A percentile compares a stretch with the other conserved stretches of the same genome.
Evolutionary conservation across 2,797 vertebrate genomes (phyloP).

Genomic region (Mastacembelus armatus): DNA sequence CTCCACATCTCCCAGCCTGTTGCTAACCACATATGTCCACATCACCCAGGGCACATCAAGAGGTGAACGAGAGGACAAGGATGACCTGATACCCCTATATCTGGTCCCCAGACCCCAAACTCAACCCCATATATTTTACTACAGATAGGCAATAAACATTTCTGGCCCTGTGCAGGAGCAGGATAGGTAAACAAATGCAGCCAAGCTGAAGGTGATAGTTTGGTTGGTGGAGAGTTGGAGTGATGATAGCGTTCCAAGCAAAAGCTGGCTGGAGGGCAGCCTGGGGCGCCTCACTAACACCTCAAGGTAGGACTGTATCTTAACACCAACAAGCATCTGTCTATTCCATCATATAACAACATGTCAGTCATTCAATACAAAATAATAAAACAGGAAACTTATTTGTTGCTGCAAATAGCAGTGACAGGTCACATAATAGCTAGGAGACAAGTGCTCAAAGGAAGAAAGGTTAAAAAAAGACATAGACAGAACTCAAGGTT

Average conservation of each 20-base stretch:
- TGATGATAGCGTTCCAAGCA: conserved; percentile 71
- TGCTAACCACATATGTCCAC: conserved; percentile 87
- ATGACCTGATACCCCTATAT: conserved; percentile 28
- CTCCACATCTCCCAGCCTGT: conserved; percentile 75
- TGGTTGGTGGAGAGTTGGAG: conserved; percentile 63
- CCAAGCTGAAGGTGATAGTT: conserved; percentile 60
- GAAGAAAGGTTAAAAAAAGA: conserved; percentile 57
- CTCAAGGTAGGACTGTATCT: conserved; percentile 69
- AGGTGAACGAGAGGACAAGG: conserved; percentile 82
- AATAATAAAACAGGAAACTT: conserved; percentile 46
- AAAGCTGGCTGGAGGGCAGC: conserved; percentile 75
- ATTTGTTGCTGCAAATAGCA: conserved; percentile 50
- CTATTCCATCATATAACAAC: conserved; percentile 72
- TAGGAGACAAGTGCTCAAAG: conserved; percentile 29
- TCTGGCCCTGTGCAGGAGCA: conserved; percentile 63
- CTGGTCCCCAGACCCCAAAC: conserved; percentile 32
- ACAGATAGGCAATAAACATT: conserved; percentile 69
- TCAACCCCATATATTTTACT: conserved; percentile 75
- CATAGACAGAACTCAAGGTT: conserved; percentile 57
- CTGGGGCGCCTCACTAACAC: conserved; percentile 80
- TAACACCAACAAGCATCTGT: conserved; percentile 81
- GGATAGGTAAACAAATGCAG: conserved; percentile 72
- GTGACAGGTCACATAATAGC: conserved; percentile 41
- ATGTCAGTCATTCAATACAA: conserved; percentile 66
- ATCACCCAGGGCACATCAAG: conserved; percentile 73